phyloP scores from a whole-genome alignment of 2,888 invertebrate genomes.

The Torymus aiolomorphi region DNA sequence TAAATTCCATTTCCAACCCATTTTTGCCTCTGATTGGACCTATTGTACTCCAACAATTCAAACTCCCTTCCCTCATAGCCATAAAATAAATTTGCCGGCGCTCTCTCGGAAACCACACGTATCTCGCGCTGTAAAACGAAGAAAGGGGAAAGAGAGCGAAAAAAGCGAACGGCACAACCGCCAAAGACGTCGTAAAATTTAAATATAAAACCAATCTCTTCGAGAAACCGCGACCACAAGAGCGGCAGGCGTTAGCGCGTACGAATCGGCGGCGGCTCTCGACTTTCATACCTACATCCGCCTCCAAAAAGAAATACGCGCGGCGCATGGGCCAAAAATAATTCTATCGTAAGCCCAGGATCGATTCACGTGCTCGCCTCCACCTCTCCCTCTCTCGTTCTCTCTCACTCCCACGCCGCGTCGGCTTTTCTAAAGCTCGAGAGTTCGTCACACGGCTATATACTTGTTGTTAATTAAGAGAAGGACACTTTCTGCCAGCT shows the following conservation, averaged over 20 bases:
- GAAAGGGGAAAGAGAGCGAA: background rate
- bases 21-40: no score
- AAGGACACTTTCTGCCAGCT: background rate
- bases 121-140: no score
- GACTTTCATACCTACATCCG: no score
- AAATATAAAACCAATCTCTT: slow-evolving; percentile 17
- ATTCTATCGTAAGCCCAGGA: slow-evolving; percentile 36
- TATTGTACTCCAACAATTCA: no score
- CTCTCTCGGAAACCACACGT: no score
- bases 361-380: slow-evolving; percentile 18
- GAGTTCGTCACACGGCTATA: background rate
- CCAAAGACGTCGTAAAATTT: slow-evolving; percentile 15
- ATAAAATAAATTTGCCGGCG: no score
- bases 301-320: slow-evolving; percentile 1
- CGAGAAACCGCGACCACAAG: no score
- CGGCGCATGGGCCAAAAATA: slow-evolving; percentile 44
- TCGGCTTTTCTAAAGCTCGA: background rate
- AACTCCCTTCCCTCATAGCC: no score
- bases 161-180: background rate
- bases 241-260: no score
- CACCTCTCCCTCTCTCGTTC: background rate
- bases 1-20: no score
- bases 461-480: slow-evolving; percentile 34
- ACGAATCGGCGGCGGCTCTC: no score
- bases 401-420: background rate